Evolutionary conservation across 2,113 vertebrate species (phyloP).

Genomic region (Pollimyrus isidori): DNA sequence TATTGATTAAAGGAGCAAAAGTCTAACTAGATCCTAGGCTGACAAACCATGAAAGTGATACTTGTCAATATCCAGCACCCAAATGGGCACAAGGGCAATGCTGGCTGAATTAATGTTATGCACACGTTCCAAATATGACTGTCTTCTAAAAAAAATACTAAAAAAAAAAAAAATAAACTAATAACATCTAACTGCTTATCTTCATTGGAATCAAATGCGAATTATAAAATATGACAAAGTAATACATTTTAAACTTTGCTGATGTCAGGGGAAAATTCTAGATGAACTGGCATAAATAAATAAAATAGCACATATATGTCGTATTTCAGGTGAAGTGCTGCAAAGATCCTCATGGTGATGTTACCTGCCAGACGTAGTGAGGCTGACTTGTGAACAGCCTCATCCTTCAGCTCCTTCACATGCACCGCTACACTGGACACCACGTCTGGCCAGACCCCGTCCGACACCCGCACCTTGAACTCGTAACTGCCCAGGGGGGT

Average conservation of each 20-base stretch:
- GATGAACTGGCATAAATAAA: neutral
- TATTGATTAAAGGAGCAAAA: neutral
- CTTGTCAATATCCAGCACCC: neutral
- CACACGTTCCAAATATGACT: neutral
- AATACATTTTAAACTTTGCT: neutral
- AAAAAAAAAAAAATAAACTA: neutral
- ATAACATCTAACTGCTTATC: neutral
- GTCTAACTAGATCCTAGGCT: neutral
- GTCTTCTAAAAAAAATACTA: neutral
- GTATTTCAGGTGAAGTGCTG: neutral
- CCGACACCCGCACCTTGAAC: conserved; percentile 73
- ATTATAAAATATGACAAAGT: neutral
- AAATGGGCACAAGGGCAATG: neutral
- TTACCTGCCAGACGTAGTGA: conserved; percentile 71
- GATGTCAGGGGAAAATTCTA: neutral
- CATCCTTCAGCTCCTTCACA: conserved; percentile 69
- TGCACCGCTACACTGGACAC: conserved; percentile 66
- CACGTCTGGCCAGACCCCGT: conserved; percentile 77
- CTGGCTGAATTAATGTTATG: neutral
- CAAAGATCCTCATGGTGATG: neutral
- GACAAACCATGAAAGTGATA: neutral
- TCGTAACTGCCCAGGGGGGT: conserved; percentile 65
- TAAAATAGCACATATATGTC: neutral
- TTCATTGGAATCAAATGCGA: neutral
- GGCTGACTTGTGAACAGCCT: conserved; percentile 71